Evolutionary conservation across 2,113 vertebrate species (phyloP).

Genomic region (Hyaena hyaena): DNA sequence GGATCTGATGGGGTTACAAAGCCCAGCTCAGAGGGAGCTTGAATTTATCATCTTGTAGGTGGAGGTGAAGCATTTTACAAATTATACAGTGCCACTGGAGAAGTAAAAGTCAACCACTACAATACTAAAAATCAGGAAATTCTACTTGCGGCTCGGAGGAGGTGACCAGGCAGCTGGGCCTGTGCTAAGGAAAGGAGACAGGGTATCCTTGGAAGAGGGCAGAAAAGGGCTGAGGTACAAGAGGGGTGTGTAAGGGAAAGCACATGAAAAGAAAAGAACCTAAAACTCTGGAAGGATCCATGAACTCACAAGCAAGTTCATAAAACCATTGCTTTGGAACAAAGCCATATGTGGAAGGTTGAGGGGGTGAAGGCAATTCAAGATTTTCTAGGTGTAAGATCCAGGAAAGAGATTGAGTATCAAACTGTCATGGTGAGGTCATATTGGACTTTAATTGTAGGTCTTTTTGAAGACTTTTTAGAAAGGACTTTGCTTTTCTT

Average conservation of each 20-base stretch:
- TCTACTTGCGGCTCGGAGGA: not conserved
- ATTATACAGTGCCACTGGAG: not conserved
- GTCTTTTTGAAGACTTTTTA: not conserved
- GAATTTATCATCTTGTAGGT: not conserved
- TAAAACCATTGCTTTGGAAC: not conserved
- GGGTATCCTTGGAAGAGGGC: not conserved
- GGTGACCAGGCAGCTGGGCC: not conserved
- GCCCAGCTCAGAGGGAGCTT: not conserved
- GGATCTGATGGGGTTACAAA: not conserved
- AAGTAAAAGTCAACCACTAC: not conserved
- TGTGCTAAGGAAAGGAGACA: not conserved
- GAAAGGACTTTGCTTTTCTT: not conserved
- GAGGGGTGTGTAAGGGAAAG: not conserved
- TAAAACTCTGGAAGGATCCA: not conserved
- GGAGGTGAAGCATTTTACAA: not conserved
- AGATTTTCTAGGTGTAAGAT: not conserved
- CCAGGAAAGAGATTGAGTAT: not conserved
- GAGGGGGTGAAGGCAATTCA: not conserved
- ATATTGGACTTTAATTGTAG: not conserved
- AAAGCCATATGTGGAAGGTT: not conserved
- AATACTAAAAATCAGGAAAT: not conserved
- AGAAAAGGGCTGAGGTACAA: not conserved
- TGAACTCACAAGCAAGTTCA: not conserved
- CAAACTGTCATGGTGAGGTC: not conserved
- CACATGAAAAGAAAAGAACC: not conserved